Base-by-base conservation (phyloP, 2,888 invertebrate species). In the Artemia sinica region DNA sequence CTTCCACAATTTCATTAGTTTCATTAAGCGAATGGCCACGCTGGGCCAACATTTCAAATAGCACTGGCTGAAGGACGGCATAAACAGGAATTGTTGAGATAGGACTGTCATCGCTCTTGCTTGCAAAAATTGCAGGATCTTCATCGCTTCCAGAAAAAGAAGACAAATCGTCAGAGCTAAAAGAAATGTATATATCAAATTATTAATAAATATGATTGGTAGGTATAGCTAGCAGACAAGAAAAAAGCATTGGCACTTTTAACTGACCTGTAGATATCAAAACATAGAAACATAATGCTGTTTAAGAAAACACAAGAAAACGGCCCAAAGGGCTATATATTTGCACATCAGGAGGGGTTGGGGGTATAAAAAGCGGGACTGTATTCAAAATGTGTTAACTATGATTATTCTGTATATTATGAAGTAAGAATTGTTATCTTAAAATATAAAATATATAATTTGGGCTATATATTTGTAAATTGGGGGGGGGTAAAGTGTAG, bases 281-380 rank as follows among this genome's bases (percentile, higher is more conserved):
- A 52, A 52, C 58, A 52, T 52, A 52, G 58, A 52, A 52, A 52
- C 58, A 52, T 3, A 52, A 52, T 52, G 58, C 7, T 3, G 58
- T 2, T 52, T 52, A 52, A 52, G 58, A 52, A 52, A 52, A 52
- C 58, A 52, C 58, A 52, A 52, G 58, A 52, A 52, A 52, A 52
- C 58, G 4, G 58, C 58, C 58, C n/a, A 52, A 52, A 1, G 18
- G 18, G 18, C 18, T 18, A 18, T 18, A 18, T 18, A 18, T 18
- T 18, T 18, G 18, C 18, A 18, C 18, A 18, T 18, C 18, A 1
- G 18, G 18, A 18, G 18, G 18, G 18, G 18, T 1, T 18, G 18
- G 18, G 18, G 18, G 18, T 18, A 18, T 18, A 18, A 18, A 18
- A 18, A 18, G 18, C 18, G 18, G 18, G 1, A 1, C 18, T 18